A percentile compares a stretch with the other conserved stretches of the same genome.
Conservation (phyloP, 2,113 vertebrate genomes). For the Trogon melanurus region DNA sequence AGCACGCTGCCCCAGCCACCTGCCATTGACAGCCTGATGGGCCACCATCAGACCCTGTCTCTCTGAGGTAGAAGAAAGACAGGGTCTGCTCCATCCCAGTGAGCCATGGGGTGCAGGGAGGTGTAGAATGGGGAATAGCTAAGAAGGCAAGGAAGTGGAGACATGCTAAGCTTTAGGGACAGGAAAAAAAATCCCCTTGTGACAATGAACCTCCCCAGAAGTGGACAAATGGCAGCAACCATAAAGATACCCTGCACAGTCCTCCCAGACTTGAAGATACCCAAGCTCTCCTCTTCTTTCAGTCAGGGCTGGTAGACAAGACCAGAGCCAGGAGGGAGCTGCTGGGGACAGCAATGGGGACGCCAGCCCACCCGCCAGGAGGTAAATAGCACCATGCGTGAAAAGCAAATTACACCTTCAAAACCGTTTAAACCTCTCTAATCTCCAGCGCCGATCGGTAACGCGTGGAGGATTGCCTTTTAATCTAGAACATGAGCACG, state of each 20-base stretch:
- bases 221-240: background rate
- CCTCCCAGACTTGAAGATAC: background rate
- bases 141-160: background rate
- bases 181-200: background rate
- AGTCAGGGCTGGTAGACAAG: background rate
- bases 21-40: background rate
- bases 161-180: background rate
- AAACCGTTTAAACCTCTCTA: slow-evolving; percentile 19
- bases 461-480: slow-evolving; percentile 2
- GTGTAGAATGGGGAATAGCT: background rate
- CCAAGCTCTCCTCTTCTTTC: background rate
- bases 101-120: background rate
- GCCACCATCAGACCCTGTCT: fast-evolving
- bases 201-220: fast-evolving
- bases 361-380: background rate
- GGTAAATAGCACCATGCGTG: background rate
- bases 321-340: background rate
- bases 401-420: slow-evolving; percentile 58
- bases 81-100: fast-evolving
- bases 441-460: background rate
- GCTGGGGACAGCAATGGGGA: background rate
- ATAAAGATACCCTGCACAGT: background rate
- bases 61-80: background rate
- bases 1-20: background rate
- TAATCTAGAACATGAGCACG: slow-evolving; percentile 56